phyloP scores from a whole-genome alignment of 2,797 vertebrate species.

The Hoplostethus mediterraneus region DNA sequence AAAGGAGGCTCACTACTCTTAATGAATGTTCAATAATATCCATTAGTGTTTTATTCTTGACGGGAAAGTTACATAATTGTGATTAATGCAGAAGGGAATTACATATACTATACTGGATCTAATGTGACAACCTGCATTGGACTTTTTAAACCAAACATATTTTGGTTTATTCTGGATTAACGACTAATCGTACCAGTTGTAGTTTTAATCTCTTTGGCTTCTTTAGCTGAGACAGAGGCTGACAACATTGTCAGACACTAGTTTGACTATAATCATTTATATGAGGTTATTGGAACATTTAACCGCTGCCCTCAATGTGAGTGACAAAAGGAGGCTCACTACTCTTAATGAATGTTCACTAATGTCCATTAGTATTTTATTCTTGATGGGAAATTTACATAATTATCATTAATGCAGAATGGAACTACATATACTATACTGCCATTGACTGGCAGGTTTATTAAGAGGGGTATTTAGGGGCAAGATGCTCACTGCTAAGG shows the following conservation, averaged over 20 bases:
- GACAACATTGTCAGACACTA: neutral
- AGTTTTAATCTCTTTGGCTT: too few relatives aligned
- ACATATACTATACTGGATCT: neutral
- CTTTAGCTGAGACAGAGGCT: too few relatives aligned
- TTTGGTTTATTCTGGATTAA: too few relatives aligned
- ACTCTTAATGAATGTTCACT: constrained; percentile 1
- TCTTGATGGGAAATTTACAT: constrained; percentile 25
- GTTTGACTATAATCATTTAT: constrained; percentile 19
- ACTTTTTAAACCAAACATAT: too few relatives aligned
- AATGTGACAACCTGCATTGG: too few relatives aligned
- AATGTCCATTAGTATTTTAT: constrained; percentile 23
- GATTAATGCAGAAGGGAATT: constrained; percentile 20
- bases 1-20: constrained; percentile 3
- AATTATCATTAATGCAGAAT: constrained; percentile 25
- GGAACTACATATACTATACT: neutral
- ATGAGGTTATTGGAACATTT: constrained; percentile 23
- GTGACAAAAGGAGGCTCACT: neutral
- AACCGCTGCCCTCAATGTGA: constrained; percentile 20
- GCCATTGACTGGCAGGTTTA: neutral
- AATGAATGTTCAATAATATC: constrained; percentile 8
- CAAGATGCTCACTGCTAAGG: neutral
- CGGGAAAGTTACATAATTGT: constrained; percentile 35
- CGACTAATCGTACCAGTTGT: too few relatives aligned
- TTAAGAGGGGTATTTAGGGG: neutral
- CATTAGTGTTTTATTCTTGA: constrained; percentile 22